phyloP scores from a whole-genome alignment of 2,888 invertebrate species.

The Antheraea assamensis region DNA sequence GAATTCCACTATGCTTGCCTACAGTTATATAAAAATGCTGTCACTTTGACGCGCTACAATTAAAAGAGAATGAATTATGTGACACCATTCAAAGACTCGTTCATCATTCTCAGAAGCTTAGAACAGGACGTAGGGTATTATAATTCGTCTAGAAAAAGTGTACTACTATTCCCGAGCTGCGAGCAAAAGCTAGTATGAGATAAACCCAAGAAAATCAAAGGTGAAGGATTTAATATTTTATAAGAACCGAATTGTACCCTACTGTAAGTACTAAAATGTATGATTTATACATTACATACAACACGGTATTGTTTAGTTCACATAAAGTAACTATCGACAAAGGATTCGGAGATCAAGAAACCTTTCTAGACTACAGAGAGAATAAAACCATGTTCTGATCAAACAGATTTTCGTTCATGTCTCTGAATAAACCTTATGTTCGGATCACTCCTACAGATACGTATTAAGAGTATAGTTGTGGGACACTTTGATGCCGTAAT shows the following conservation, averaged over 20 bases:
- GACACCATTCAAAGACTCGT: no score
- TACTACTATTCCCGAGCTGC: no score
- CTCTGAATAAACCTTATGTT: neutral
- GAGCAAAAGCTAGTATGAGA: no score
- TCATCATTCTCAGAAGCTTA: no score
- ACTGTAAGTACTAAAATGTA: neutral
- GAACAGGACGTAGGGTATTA: no score
- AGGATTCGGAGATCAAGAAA: conserved; percentile 12
- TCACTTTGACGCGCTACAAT: no score
- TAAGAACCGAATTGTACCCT: neutral
- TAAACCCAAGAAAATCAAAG: no score
- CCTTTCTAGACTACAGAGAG: conserved; percentile 22
- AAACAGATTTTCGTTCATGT: conserved; percentile 21
- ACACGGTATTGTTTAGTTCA: neutral
- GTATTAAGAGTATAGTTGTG: neutral
- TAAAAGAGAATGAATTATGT: no score
- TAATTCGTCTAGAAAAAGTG: no score
- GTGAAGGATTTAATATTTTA: no score
- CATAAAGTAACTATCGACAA: conserved; percentile 8
- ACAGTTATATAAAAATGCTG: no score
- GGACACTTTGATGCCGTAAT: neutral
- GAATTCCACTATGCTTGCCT: no score
- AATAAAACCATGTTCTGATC: conserved; percentile 19
- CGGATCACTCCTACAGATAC: neutral
- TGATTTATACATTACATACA: neutral